Conservation (phyloP, 2,113 vertebrate species). For the Ciconia stormi region DNA sequence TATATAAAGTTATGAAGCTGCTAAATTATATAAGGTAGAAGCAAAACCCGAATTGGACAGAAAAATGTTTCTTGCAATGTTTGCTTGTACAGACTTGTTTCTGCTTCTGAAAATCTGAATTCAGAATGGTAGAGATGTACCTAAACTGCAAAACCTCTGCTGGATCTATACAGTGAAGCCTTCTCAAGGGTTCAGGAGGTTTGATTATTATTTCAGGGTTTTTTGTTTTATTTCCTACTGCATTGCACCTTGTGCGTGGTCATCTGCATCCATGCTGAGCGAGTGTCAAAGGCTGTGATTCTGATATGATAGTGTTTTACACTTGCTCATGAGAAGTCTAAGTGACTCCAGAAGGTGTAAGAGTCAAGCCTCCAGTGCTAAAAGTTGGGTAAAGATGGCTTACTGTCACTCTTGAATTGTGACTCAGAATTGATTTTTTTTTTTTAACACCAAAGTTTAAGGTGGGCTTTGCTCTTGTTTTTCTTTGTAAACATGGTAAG, state of each 20-base stretch:
- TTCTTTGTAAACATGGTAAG: not conserved
- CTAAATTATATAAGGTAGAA: not conserved
- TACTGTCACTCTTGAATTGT: not conserved
- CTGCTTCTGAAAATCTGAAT: not conserved
- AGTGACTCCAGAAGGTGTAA: slow-evolving; percentile 18
- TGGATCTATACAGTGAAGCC: not conserved
- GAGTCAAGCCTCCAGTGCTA: not conserved
- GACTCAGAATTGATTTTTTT: not conserved
- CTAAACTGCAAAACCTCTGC: not conserved
- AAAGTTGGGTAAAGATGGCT: not conserved
- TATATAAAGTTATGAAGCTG: not conserved
- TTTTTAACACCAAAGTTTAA: not conserved
- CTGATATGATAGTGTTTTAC: not conserved
- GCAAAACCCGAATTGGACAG: not conserved
- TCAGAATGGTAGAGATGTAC: not conserved
- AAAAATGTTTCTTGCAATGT: not conserved
- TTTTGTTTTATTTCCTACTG: not conserved
- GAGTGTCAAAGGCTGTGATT: slow-evolving; percentile 29
- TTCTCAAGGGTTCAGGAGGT: not conserved
- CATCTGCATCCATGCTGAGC: not conserved
- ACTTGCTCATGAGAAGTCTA: not conserved
- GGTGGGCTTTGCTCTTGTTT: not conserved
- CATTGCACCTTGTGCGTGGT: not conserved
- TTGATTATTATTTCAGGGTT: not conserved
- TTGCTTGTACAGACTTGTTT: not conserved